Evolutionary conservation across 2,888 invertebrate species (phyloP), one percentile per base, ranked within the genome.

Genomic region (Pantelozetes paolii): DNA sequence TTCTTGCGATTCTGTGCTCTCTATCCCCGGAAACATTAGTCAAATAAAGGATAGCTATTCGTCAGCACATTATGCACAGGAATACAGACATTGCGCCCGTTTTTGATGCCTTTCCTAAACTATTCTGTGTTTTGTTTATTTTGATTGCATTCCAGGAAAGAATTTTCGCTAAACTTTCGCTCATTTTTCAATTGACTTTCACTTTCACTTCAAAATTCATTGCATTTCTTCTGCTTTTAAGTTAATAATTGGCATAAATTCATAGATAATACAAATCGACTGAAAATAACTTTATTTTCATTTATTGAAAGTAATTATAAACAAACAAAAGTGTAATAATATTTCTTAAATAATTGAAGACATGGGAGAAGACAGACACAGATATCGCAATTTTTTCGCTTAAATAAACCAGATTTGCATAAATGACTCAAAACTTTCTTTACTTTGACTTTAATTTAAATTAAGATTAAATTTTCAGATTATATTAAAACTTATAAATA

Each of bases 341-440:
- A 64, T 23, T 28, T 69, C 42, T 26, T 15, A 69, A 69, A 69
- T 69, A 69, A 69, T 69, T 42, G 42, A 69, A 13, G 13, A 20
- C 45, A 69, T 45, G 28, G 42, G 42, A 26, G 42, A 69, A 13
- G 13, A 20, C 45, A 69, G 42, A 18, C 1, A 28, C 2, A 57
- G 28, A 28, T 13, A 57, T 28, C 15, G 6, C 28, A 57, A 57
- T 23, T 42, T 42, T 69, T 45, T 20, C 23, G 18, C 26, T 26
- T 15, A 69, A 69, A 45, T 69, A 69, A 45, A 69, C n/a, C 69
- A 69, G 69, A 69, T 69, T 69, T 69, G 45, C 69, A 45, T 69
- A 20, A 30, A 64, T 64, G 62, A 64, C 2, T 64, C 62, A 64
- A n/a, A n/a, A n/a, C n/a, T 32, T 28, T 26, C 32, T 59, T 64